Conservation (phyloP, 1,140 invertebrate species). For the Tigriopus japonicus region DNA sequence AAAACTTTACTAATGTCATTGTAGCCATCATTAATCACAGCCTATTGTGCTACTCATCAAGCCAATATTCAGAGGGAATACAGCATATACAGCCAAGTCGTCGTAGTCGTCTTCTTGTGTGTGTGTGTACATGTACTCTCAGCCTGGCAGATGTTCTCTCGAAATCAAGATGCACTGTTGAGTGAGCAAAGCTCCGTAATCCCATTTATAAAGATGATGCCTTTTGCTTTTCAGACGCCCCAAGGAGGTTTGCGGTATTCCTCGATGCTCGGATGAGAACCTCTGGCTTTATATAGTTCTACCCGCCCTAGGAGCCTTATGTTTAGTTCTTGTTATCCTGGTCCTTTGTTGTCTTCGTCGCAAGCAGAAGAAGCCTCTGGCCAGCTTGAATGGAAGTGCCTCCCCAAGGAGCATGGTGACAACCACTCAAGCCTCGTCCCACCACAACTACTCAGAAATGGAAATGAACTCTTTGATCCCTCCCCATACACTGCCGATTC, state of each 20-base stretch:
- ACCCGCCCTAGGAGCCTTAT: conserved; percentile 30
- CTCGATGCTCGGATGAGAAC: conserved; percentile 39
- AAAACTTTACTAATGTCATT: too few species aligned
- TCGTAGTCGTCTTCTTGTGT: too few species aligned
- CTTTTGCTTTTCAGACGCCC: background rate
- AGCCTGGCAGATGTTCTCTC: too few species aligned
- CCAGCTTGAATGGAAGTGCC: background rate
- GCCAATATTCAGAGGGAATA: too few species aligned
- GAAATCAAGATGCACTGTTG: too few species aligned
- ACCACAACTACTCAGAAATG: conserved; percentile 12
- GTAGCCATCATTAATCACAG: too few species aligned
- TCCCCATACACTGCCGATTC: background rate
- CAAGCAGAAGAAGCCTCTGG: conserved; percentile 2
- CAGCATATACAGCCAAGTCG: too few species aligned
- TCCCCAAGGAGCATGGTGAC: background rate
- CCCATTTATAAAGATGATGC: background rate
- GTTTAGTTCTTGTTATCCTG: conserved; percentile 16
- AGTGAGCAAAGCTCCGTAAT: too few species aligned
- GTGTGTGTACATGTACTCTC: too few species aligned
- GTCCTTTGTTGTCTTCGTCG: conserved; percentile 11
- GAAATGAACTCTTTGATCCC: conserved; percentile 6
- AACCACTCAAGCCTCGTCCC: background rate
- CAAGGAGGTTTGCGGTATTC: conserved; percentile 44
- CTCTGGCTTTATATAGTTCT: conserved; percentile 37
- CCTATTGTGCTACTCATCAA: too few species aligned